Evolutionary conservation across 2,888 invertebrate genomes (phyloP), one percentile per base, ranked within the genome.

Genomic region (Chrysolina haemoptera): DNA sequence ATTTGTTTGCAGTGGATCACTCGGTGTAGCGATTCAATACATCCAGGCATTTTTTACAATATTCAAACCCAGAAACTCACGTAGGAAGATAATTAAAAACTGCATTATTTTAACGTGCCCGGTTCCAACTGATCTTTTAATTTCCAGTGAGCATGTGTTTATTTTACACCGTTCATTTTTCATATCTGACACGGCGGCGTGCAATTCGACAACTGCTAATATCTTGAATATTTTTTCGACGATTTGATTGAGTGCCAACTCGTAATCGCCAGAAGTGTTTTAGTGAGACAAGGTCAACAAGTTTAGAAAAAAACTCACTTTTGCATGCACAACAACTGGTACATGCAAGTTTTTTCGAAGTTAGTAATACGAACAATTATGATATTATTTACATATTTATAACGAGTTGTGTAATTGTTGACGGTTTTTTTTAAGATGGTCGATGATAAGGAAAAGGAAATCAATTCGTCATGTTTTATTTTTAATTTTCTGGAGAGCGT

Each of bases 211-310:
- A 67, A 55, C 53, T 41, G 67, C 53, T 67, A 53, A 67, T 67
- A 43, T 59, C 59, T 59, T 53, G 14, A 4, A 41, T 59, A 64
- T 68, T 50, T 72, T 68, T 64, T 27, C 53, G 63, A 68, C 65
- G 55, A 53, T 67, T 70, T 74, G 70, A 70, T 74, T 55, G 48
- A 74, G 46, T 74, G 74, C 74, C 70, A 74, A 70, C 3, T 59
- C 9, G 46, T 70, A 59, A 66, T 63, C 67, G 67, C 69, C 73
- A 66, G 66, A 62, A 65, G 48, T 62, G 62, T 70, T 50, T 62
- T 66, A 73, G 43, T 73, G 65, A 66, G 63, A 59, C 74, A 74
- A 74, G 74, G 74, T 63, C 67, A 70, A 70, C 53, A 41, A 16
- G 66, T 53, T 67, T 46, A 46, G 63, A 74, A 74, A n/a, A 73